Evolutionary conservation across 1,140 invertebrate species (phyloP).

Genomic region (Ptiloglossa arizonensis): DNA sequence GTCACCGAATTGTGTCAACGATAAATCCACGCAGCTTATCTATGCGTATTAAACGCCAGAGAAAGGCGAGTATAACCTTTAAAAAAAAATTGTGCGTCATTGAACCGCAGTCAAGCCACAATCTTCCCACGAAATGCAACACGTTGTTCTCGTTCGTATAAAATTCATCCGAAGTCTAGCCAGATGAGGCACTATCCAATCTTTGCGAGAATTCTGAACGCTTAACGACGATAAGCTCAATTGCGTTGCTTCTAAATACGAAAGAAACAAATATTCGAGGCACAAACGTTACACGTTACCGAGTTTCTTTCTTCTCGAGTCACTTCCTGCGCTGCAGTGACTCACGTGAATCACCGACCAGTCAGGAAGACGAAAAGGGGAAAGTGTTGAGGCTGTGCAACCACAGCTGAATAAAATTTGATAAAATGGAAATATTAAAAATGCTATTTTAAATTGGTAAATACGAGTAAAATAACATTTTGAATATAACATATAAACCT

Average conservation of each 20-base stretch:
- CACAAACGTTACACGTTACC: slow-evolving; percentile 36
- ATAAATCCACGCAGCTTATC: not conserved
- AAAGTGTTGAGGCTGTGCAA: slow-evolving; percentile 16
- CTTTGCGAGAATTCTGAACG: not conserved
- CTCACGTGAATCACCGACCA: slow-evolving; percentile 60
- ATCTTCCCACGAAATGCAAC: not conserved
- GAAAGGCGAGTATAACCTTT: not conserved
- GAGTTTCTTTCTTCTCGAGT: slow-evolving; percentile 63
- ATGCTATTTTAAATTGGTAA: no score
- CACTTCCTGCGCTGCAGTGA: slow-evolving; percentile 63
- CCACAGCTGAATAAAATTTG: not conserved
- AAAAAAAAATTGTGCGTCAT: not conserved
- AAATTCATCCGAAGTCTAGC: no score
- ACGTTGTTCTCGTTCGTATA: no score
- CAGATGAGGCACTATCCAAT: not conserved
- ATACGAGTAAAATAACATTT: no score
- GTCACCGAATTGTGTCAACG: not conserved
- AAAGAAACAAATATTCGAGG: slow-evolving; percentile 35
- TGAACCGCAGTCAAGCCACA: no score
- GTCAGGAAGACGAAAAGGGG: slow-evolving; percentile 37
- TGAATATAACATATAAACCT: no score
- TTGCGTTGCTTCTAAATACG: not conserved
- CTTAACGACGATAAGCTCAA: not conserved
- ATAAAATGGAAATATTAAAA: no score
- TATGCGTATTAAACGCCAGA: not conserved